Base-by-base conservation (phyloP, 2,888 invertebrate species). In the Cheilosia vernalis region DNA sequence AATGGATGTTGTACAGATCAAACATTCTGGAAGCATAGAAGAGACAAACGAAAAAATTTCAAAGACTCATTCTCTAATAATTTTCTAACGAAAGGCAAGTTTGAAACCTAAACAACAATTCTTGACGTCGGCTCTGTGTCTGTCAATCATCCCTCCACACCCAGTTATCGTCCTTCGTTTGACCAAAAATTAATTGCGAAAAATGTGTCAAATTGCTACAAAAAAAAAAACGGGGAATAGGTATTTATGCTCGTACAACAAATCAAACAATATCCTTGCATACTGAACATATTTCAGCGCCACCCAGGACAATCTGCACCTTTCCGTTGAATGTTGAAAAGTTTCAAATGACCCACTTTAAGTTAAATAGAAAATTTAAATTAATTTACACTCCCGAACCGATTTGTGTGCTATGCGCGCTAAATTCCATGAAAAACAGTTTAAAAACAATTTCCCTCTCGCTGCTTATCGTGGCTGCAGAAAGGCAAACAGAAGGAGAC, bases 311-410 rank as follows among this genome's bases (percentile, higher is more conserved):
- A 69, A 69, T 33, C 44, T 53, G 42, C n/a, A 69, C 33, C 61
- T 9, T 10, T 42, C 7, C 55, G 15, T 15, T n/a, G 17, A 13
- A 64, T 63, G 15, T 15, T n/a, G 17, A 13, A 64, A 30, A 67
- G 37, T 61, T 69, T 47, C 21, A 73, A 64, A 70, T 72, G 60
- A 77, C 66, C 61, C 66, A 42, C 60, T 83, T 78, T 42, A 78
- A 72, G 55, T 66, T 30, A 72, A 78, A 83, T 61, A 70, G 55
- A 83, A 78, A 73, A 55, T 78, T 78, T 63, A 79, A 79, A 74
- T 64, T 69, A 79, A 74, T 81, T 74, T 74, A 51, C 44, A 60
- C 53, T 55, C 61, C 60, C 42, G 2, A 53, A 61, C 42, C 51
- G 19, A 30, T 42, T 30, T 9, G 4, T 4, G 19, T 33, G 51